These are phyloP conservation scores for Berghia stephanieae DNA, from an alignment of 1,140 invertebrate genomes.

Conservation along the genomic window DNA sequence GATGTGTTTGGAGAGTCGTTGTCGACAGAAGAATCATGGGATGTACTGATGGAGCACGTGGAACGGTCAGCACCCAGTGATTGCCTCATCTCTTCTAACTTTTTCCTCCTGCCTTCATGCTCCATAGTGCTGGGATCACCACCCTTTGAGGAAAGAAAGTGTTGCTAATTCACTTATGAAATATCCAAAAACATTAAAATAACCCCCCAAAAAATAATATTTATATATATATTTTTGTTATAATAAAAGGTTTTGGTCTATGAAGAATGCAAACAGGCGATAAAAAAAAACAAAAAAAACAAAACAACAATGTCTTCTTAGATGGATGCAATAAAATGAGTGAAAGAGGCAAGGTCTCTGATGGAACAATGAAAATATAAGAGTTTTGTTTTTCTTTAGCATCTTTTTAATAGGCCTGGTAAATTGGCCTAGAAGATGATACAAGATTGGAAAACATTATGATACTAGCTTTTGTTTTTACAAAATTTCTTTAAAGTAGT, in stretches of 20 bases:
- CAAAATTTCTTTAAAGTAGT: too few relatives aligned
- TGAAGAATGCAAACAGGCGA: background rate
- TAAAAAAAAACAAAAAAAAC: background rate
- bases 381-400: too few relatives aligned
- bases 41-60: conserved; percentile 28
- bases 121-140: conserved; percentile 54
- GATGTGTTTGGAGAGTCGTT: conserved; percentile 41
- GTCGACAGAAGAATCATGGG: conserved; percentile 38
- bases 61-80: conserved; percentile 77
- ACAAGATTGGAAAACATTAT: too few relatives aligned
- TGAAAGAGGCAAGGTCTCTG: too few relatives aligned
- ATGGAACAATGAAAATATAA: too few relatives aligned
- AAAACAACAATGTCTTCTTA: too few relatives aligned
- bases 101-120: conserved; percentile 71
- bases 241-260: background rate
- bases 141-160: conserved; percentile 44
- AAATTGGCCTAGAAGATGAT: too few relatives aligned
- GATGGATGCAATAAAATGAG: too few relatives aligned
- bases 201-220: background rate
- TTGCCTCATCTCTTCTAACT: conserved; percentile 84
- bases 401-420: too few relatives aligned
- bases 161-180: background rate
- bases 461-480: too few relatives aligned
- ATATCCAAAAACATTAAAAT: conserved; percentile 26
- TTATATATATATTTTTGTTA: background rate